A percentile compares a stretch with the other conserved stretches of the same genome.
These are phyloP conservation scores for Cremastinae sp. DNA, from an alignment of 2,888 invertebrate genomes.

Conservation along the genomic window DNA sequence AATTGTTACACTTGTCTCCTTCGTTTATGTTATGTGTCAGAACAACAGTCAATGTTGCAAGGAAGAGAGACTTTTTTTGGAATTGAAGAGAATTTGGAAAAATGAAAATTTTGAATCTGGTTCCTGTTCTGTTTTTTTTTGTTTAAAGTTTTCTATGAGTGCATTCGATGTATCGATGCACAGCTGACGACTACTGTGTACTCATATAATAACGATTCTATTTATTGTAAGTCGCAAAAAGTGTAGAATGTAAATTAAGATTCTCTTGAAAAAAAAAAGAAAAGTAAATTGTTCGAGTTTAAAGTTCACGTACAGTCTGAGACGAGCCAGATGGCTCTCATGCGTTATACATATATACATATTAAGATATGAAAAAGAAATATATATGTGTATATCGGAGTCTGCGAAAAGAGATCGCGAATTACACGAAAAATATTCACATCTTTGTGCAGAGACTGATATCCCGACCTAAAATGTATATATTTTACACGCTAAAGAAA, in stretches of 20 bases:
- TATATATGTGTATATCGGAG: constrained; percentile 6
- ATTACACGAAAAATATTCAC: constrained; percentile 67
- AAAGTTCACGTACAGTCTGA: constrained; percentile 8
- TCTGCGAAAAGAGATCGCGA: constrained; percentile 30
- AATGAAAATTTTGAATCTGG: constrained; percentile 22
- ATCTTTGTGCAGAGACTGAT: constrained; percentile 75
- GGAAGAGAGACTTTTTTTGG: constrained; percentile 4
- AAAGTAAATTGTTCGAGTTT: constrained; percentile 37
- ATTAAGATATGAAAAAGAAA: neutral
- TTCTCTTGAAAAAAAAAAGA: constrained; percentile 27
- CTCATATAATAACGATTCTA: constrained; percentile 47
- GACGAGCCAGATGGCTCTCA: neutral
- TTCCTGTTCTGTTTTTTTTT: constrained; percentile 10
- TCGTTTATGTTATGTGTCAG: neutral
- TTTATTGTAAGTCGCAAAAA: constrained; percentile 57
- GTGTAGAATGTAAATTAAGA: constrained; percentile 48
- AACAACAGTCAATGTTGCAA: constrained; percentile 16
- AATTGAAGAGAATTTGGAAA: constrained; percentile 12
- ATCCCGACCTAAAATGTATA: constrained; percentile 74
- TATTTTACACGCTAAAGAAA: constrained; percentile 66
- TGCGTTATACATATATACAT: neutral
- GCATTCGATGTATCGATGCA: constrained; percentile 33
- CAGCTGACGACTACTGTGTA: constrained; percentile 40
- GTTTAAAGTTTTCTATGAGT: constrained; percentile 18
- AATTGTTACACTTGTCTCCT: too few species aligned